A percentile compares a stretch with the other conserved stretches of the same genome.
Evolutionary conservation across 37 sponge, comb jelly and placozoan species (phyloP).

Genomic region (Ephydatia muelleri): DNA sequence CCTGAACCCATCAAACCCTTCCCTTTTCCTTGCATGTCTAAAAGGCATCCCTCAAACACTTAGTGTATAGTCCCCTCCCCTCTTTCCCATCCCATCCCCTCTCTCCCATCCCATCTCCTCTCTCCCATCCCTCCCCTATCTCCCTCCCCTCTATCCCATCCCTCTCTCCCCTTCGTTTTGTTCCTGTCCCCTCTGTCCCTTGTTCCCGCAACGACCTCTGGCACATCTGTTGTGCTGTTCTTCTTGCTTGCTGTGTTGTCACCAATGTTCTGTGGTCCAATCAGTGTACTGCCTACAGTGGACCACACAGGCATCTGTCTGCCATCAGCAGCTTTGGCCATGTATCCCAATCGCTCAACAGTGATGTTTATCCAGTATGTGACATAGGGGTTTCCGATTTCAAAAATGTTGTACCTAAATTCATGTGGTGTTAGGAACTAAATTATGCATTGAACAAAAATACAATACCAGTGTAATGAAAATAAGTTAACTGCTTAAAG

Average conservation of each 20-base stretch:
- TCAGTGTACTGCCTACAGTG: slow-evolving; percentile 53
- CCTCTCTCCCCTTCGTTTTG: no score
- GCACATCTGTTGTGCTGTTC: slow-evolving; percentile 31
- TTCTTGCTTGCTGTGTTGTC: slow-evolving; percentile 54
- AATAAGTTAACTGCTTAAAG: not conserved
- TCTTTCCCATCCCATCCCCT: no score
- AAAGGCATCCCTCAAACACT: no score
- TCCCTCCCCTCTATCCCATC: no score
- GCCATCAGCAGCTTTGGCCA: not conserved
- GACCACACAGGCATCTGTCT: slow-evolving; percentile 43
- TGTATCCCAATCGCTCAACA: slow-evolving; percentile 67
- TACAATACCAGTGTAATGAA: not conserved
- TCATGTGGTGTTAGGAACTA: no score
- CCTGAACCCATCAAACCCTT: no score
- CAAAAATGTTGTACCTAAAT: slow-evolving; percentile 76
- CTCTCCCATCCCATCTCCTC: no score
- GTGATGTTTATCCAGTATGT: slow-evolving; percentile 69
- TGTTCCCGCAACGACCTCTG: slow-evolving; percentile 54
- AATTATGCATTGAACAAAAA: not conserved
- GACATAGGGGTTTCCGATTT: slow-evolving; percentile 60
- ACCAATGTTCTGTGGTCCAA: slow-evolving; percentile 64
- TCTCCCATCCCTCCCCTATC: no score
- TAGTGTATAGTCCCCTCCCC: no score
- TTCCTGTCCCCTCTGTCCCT: no score
- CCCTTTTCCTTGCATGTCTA: no score